Base-by-base conservation (phyloP, 92 coral and sea anemone species). In the Epizoanthus stellaris region DNA sequence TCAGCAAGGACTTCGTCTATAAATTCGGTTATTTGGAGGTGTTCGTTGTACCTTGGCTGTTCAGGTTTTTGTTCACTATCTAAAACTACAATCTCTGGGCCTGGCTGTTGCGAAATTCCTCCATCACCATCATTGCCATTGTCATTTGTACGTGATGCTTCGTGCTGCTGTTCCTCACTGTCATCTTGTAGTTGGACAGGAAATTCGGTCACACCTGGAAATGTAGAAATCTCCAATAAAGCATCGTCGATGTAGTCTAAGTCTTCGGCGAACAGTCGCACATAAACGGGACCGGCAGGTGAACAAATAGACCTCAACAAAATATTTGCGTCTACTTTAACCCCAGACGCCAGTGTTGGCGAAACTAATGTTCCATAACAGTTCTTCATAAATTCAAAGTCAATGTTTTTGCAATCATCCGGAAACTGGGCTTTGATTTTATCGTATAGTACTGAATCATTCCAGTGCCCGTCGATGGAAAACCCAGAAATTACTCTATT, bases 301-400 rank as follows among this genome's bases (percentile, higher is more conserved):
- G 36, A 30, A 30, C 36, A 30, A 76, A 88, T 88, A 17, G 65
- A 63, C 73, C 67, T 87, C 76, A 87, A 74, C 43, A 87, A 65
- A 66, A 90, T 81, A 77, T 80, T 84, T 87, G 80, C 93, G 71
- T 91, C 85, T 62, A 87, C 77, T 80, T 80, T 80, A 36, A 80
- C 85, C 52, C 86, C 86, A 65, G 85, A 53, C 19, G 90, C 93
- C 64, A 90, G 25, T 23, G 25, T 23, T 23, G 25, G 25, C 25
- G 25, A 23, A 23, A 23, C 25, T 23, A 23, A 23, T 23, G 25
- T 23, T 23, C 25, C 25, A 23, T 23, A 23, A 23, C 25, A 23
- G 25, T 23, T 23, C 25, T 23, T 23, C 25, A 23, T 23, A 23
- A 23, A 23, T 23, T 23, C 25, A 23, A 23, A 23, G 25, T 23